Evolutionary conservation across 2,113 vertebrate genomes (phyloP), one percentile per base, ranked within the genome.

Genomic region (Lampris incognitus): DNA sequence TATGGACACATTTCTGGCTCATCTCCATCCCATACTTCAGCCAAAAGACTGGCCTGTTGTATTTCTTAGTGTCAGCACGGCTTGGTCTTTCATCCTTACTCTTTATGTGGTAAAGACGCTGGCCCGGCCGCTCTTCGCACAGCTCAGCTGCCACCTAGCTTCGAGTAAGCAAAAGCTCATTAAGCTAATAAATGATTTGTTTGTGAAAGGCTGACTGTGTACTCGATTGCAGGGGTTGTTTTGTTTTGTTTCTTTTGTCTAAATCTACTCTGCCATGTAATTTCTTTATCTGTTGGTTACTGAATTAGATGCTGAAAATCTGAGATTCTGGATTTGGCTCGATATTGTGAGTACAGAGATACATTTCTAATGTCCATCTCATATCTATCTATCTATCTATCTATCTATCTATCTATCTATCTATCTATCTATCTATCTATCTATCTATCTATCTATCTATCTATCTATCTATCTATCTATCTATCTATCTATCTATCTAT

Each of bases 81-180:
- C 24, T 24, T 24, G 24, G 24, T 24, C 24, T 24, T 24, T 24
- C 24, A 24, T 24, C 24, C 24, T 24, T 24, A 24, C 24, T 24
- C 24, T 24, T 24, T 24, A 24, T 24, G 24, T 24, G 24, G 24
- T 24, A 24, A 24, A 24, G 0, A 51, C 24, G 13, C 62, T 0
- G 6, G 65, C 11, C 42, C 67, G 42, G 36, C 48, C 9, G 9
- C 10, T 51, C 48, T 10, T 37, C 6, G 39, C 48, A 24, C 24
- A 78, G 24, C 51, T 48, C 3, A 59, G 48, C 38, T 40, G 24
- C 61, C 39, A 61, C 54, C 54, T 57, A 61, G 6, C 64, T 4
- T n/a, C 24, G 64, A 61, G 6, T 48, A 10, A 66, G 40, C 48
- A 49, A 37, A 11, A 66, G 24, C 10, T 39, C 36, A 66, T 8